Evolutionary conservation across 2,113 vertebrate genomes (phyloP), one percentile per base, ranked within the genome.

Genomic region (Cyprinus carpio): DNA sequence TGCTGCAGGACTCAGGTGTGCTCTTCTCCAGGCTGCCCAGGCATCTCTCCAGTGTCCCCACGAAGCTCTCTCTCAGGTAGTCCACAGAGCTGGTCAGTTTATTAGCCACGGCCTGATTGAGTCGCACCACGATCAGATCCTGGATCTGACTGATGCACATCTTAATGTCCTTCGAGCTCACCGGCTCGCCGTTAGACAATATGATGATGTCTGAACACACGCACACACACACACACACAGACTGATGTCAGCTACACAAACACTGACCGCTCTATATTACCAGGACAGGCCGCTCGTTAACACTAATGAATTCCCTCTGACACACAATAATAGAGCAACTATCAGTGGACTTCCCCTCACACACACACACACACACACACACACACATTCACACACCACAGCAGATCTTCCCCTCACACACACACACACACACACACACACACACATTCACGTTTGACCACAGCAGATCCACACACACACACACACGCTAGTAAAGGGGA

Each of bases 71-170:
- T 0, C 98, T 91, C 67, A 99, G 93, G 46, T 99, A 99, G 90
- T 99, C 96, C 92, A 99, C 98, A 0, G 98, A 99, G 89, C 96
- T 98, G 92, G 96, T 99, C 1, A 99, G 91, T 79, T 99, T 99
- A 84, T 97, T 99, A 0, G 98, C 98, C 86, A 99, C 98, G 0
- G 98, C 98, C 90, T 99, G 97, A 90, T 99, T 99, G 18, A 99
- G 92, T 4, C 94, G 92, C 29, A 96, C 94, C 80, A 99, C 96
- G 15, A 99, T 99, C 90, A 99, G 93, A 49, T 99, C 97, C 92
- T 99, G 98, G 88, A 99, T 99, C 92, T 98, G 96, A 18, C 95
- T 95, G 89, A 99, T 99, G 83, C 98, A 99, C 18, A 96, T 96
- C 27, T 99, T 98, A 80, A 99, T 96, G 90, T 98, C 97, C 92